Evolutionary conservation across 2,888 invertebrate genomes (phyloP), one percentile per base, ranked within the genome.

Genomic region (Drosophila ezoana): DNA sequence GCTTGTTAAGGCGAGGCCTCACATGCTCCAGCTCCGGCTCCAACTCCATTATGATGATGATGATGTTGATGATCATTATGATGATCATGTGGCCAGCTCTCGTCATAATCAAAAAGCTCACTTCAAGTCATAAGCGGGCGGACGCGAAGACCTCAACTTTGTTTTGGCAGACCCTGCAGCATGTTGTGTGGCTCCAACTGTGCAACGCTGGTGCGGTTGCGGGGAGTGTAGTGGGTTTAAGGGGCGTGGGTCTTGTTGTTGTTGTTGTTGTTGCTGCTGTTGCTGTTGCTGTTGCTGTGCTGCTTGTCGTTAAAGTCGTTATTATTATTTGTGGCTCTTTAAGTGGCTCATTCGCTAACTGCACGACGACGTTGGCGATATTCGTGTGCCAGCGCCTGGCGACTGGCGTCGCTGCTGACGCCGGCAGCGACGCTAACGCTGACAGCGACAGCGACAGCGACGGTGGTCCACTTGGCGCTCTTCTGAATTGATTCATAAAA

Each of bases 281-380:
- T 87, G 18, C 48, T 68, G 79, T 67, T 72, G 64, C 72, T 71
- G 58, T 60, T 79, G 68, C 72, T 81, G 68, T 76, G 76, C 76
- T 83, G 74, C 83, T 87, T 86, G 87, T 84, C 87, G 87, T 87
- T 84, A 82, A 81, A 82, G 87, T 87, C 77, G 89, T 87, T 87
- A 82, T 89, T 85, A 85, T 85, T 85, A 85, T 85, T 85, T 85
- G 89, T 85, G 85, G 89, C 89, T 87, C 85, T 85, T 85, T 85
- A 85, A 85, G 85, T 85, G 85, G 85, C 89, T 81, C 85, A 89
- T 89, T 89, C 89, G 88, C 85, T 85, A 89, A 85, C 89, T 89
- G 87, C 83, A 87, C 88, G 75, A 78, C 79, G 73, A 80, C 76
- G 79, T 65, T 87, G 83, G 87, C 87, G 85, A 83, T 89, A 87